Evolutionary conservation across 2,113 vertebrate species (phyloP).

Genomic region (Varanus komodoensis): DNA sequence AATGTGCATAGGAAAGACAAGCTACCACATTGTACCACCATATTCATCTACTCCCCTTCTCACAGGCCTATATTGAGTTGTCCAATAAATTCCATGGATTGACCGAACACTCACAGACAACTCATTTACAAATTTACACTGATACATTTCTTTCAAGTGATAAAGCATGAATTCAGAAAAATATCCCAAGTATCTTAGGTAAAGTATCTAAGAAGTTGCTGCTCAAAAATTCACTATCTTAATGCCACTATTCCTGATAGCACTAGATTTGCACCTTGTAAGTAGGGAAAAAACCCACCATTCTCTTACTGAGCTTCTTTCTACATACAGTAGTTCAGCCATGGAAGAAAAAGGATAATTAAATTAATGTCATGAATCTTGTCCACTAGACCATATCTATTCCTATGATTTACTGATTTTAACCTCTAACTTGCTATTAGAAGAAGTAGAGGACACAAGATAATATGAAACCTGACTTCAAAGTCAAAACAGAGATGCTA

Average conservation of each 20-base stretch:
- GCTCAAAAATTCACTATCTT: background rate
- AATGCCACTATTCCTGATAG: background rate
- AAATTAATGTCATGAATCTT: conserved; percentile 48
- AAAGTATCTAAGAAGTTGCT: background rate
- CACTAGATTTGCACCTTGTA: background rate
- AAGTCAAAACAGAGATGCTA: conserved; percentile 13
- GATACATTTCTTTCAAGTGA: background rate
- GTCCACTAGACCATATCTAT: conserved; percentile 45
- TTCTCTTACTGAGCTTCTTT: conserved; percentile 4
- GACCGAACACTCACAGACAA: background rate
- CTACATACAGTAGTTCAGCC: background rate
- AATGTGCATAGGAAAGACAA: background rate
- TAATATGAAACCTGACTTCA: background rate
- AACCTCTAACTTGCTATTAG: background rate
- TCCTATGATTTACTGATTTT: conserved; percentile 44
- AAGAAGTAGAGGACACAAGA: background rate
- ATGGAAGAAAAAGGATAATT: conserved; percentile 47
- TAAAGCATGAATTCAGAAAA: background rate
- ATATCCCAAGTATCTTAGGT: background rate
- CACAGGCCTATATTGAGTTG: background rate
- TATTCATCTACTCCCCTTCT: background rate
- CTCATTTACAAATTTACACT: background rate
- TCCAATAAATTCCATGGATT: background rate
- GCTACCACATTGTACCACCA: background rate
- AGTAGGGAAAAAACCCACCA: background rate